Percentiles rank a stretch among this genome's conserved stretches.
Evolutionary conservation across 1,140 invertebrate genomes (phyloP).

Genomic region (Solenopsis fugax): DNA sequence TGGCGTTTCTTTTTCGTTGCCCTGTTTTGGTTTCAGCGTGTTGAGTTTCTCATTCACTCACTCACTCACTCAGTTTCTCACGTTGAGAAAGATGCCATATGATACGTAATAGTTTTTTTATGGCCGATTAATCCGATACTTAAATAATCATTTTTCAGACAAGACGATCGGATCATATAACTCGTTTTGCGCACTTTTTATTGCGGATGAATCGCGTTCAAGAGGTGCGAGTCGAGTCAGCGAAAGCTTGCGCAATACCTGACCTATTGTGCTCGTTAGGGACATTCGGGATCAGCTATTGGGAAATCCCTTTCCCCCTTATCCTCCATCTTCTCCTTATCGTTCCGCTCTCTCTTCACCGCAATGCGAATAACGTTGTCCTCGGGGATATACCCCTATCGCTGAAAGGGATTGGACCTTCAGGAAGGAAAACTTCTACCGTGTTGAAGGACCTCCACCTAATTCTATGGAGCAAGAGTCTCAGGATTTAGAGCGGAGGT

Average conservation of each 20-base stretch:
- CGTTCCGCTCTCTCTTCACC: conserved; percentile 39
- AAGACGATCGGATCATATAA: neutral
- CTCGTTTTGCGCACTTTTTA: conserved; percentile 6
- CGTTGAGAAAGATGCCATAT: neutral
- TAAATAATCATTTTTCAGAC: neutral
- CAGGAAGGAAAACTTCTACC: conserved; percentile 64
- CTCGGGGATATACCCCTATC: conserved; percentile 65
- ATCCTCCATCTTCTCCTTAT: conserved; percentile 70
- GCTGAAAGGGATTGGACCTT: conserved; percentile 74
- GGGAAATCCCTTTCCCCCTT: conserved; percentile 50
- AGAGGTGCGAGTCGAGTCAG: conserved; percentile 70
- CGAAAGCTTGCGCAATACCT: conserved; percentile 78
- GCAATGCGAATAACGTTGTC: conserved; percentile 53
- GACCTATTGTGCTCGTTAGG: conserved; percentile 80
- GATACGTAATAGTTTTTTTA: neutral
- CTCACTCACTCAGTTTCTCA: too few relatives aligned
- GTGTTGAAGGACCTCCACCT: conserved; percentile 70
- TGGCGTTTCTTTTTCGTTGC: neutral
- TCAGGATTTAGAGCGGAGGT: conserved; percentile 77
- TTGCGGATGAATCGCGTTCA: neutral
- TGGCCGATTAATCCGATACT: neutral
- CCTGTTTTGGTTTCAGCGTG: neutral
- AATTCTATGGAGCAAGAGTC: conserved; percentile 70
- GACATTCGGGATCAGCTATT: conserved; percentile 74
- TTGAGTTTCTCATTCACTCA: neutral